Percentiles rank a stretch among this genome's conserved stretches.
Conservation (phyloP, 2,113 vertebrate genomes). For the Lamprologus sp. region DNA sequence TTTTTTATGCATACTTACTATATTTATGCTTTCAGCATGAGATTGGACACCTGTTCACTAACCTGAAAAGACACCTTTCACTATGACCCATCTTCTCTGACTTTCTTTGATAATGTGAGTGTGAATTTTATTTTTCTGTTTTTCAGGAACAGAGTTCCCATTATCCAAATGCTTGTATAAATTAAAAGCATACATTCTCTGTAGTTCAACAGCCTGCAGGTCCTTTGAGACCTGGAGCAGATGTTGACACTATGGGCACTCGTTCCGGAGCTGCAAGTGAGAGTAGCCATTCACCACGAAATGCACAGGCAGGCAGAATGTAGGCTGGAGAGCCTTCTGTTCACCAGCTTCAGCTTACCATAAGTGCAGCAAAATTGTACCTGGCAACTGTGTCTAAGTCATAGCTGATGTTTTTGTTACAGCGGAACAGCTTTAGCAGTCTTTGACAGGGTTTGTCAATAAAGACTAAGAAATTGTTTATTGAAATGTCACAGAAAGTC, state of each 20-base stretch:
- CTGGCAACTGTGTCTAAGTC: background rate
- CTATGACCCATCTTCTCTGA: background rate
- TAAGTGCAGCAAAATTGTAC: background rate
- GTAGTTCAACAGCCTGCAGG: background rate
- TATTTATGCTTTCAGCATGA: background rate
- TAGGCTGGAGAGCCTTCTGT: background rate
- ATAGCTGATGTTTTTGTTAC: background rate
- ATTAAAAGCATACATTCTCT: background rate
- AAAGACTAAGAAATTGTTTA: background rate
- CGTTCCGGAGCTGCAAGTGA: conserved; percentile 9
- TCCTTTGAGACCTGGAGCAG: conserved; percentile 19
- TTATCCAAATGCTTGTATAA: background rate
- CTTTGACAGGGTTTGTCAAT: background rate
- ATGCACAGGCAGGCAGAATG: conserved; percentile 1
- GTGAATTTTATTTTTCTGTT: background rate
- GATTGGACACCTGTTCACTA: conserved; percentile 6
- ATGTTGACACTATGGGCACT: conserved; percentile 9
- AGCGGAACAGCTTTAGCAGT: background rate
- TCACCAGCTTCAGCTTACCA: background rate
- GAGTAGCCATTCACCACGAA: background rate
- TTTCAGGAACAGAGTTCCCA: background rate
- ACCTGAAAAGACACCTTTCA: background rate
- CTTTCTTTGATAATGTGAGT: background rate
- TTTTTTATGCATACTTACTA: conserved; percentile 23
- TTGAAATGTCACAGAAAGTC: background rate